Evolutionary conservation across 2,888 invertebrate genomes (phyloP), one percentile per base, ranked within the genome.

Genomic region (Malthinus flaveolus): DNA sequence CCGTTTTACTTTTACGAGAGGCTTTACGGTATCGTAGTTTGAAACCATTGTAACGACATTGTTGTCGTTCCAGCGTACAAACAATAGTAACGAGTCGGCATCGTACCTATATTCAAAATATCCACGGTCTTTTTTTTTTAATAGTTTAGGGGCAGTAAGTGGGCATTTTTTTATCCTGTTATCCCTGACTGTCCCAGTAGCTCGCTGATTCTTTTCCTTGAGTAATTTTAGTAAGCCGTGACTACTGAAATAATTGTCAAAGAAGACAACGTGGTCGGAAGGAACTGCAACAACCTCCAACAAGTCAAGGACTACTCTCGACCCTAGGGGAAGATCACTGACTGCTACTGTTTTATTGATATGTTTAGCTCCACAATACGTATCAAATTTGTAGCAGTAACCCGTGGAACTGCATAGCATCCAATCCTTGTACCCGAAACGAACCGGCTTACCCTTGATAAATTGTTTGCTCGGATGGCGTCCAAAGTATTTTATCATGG

Each of bases 341-440:
- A 15, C 31, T 9, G 23, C 23, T 12, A 11, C 54, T 23, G 42
- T 51, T 37, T 42, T 10, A 11, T 44, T 39, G 33, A 36, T 56
- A n/a, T n/a, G n/a, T n/a, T n/a, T n/a, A n/a, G n/a, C n/a, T 44
- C 62, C 64, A 49, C 65, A 63, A 42, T 66, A 67, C 49, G 66
- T 49, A 48, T 67, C 66, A 53, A 63, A 65, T 10, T 44, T 10
- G 45, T 68, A 67, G 44, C 68, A 66, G 51, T 67, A 68, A n/a
- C 65, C 64, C 7, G 59, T 49, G 1, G 67, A 62, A 57, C 66
- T 66, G 23, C 64, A 62, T 37, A 65, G 51, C 56, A 66, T 61
- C 69, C 67, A 71, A 44, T 69, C 66, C 53, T 70, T 70, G 53
- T 64, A 71, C 9, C 68, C 68, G 62, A 71, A 70, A 7, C 68